Conservation (phyloP, 1,140 invertebrate genomes). For the Drosophila auraria region DNA sequence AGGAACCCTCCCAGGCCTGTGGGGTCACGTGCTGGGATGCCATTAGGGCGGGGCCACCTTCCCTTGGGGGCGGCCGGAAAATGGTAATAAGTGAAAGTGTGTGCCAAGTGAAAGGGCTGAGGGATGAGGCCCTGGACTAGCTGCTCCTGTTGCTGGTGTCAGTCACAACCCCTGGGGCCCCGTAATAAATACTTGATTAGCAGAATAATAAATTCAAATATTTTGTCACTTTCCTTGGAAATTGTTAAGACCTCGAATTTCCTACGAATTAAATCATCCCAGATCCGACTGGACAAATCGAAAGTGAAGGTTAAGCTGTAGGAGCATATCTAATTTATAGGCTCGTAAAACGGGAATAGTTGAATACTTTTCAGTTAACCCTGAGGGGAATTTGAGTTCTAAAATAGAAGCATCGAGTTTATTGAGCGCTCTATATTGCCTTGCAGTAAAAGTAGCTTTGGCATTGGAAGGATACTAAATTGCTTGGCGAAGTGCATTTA, state of each 20-base stretch:
- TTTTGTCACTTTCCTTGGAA: slow-evolving; percentile 61
- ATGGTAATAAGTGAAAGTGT: slow-evolving; percentile 73
- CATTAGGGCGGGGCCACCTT: slow-evolving; percentile 58
- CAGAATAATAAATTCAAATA: slow-evolving; percentile 76
- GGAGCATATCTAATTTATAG: neutral
- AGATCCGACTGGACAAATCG: neutral
- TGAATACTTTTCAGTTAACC: slow-evolving; percentile 1
- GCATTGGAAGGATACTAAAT: neutral
- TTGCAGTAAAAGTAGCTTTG: neutral
- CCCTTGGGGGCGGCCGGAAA: slow-evolving; percentile 50
- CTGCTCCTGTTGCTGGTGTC: slow-evolving; percentile 43
- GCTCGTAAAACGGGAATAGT: slow-evolving; percentile 1
- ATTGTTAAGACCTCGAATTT: slow-evolving; percentile 42
- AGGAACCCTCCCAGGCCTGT: slow-evolving; percentile 8
- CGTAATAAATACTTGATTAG: slow-evolving; percentile 75
- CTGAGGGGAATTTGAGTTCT: neutral
- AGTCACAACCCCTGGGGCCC: slow-evolving; percentile 57
- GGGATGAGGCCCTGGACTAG: slow-evolving; percentile 5
- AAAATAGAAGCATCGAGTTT: slow-evolving; percentile 1
- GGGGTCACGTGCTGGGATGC: slow-evolving; percentile 63
- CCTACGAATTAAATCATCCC: slow-evolving; percentile 40
- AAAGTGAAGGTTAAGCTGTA: slow-evolving; percentile 4
- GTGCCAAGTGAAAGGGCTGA: slow-evolving; percentile 52
- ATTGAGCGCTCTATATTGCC: neutral
- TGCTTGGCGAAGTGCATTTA: neutral